Evolutionary conservation across 2,888 invertebrate species (phyloP), one percentile per base, ranked within the genome.

Genomic region (Diaperis boleti): DNA sequence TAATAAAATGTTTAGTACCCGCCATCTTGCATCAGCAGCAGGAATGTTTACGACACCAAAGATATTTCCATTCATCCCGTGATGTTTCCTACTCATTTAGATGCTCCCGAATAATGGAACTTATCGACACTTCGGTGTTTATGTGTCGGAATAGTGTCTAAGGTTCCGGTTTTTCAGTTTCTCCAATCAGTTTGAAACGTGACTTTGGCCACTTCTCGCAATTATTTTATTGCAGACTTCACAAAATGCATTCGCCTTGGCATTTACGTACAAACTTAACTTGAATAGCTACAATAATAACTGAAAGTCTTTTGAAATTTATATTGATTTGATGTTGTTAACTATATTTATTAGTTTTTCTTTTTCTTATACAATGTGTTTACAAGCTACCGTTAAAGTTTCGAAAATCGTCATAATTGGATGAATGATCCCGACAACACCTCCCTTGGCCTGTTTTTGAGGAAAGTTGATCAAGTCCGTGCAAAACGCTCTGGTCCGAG

Each of bases 1-100:
- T 72, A 73, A 75, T 77, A 77, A 77, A 77, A 76, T 75, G 75
- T 77, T 77, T 76, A 76, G 70, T 71, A 66, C 68, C 69, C 70
- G 66, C 65, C 70, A 66, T 71, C 71, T 72, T 72, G 70, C 69
- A 69, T 67, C 70, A 69, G 67, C 67, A 63, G 41, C 47, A 52
- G 47, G 52, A 52, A 67, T 66, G 68, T 72, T 72, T 72, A 72
- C 69, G 69, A 68, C 65, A 39, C 31, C 37, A 7, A 20, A 49
- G 35, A 59, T 59, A 49, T 59, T 44, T 44, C 31, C 55, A 44
- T 44, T 44, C 59, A 59, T 59, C 49, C 13, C 26, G 59, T 15
- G 26, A 44, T 42, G 42, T 44, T 41, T 37, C 37, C 37, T 17
- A 15, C 29, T 17, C 37, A 39, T 39, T 17, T 31, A 35, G 39